Conservation (phyloP, 2,113 vertebrate species). For the Hyperopisus bebe region DNA sequence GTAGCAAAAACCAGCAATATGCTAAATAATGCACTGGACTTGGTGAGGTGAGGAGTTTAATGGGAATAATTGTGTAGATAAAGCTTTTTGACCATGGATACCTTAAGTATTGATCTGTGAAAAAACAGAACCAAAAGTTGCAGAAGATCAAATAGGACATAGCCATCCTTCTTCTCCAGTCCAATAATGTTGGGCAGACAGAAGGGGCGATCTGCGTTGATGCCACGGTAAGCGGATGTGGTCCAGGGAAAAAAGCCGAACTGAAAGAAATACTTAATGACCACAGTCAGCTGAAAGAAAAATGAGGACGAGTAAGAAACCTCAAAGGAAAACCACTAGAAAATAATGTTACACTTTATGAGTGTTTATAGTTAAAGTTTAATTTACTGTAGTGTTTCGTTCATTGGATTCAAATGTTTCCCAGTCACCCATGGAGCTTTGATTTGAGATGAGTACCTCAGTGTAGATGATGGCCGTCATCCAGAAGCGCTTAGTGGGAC, state of each 20-base stretch:
- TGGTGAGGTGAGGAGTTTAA: neutral
- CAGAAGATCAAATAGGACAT: slow-evolving; percentile 54
- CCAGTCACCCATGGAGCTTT: neutral
- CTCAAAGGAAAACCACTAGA: neutral
- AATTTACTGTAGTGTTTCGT: neutral
- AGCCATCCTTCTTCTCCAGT: slow-evolving; percentile 61
- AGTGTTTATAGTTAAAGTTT: neutral
- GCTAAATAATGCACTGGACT: neutral
- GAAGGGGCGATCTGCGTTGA: slow-evolving; percentile 59
- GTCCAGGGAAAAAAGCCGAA: slow-evolving; percentile 73
- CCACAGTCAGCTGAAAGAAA: slow-evolving; percentile 57
- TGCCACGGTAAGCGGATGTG: slow-evolving; percentile 55
- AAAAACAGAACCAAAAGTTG: slow-evolving; percentile 62
- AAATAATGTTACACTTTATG: neutral
- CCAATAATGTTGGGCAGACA: slow-evolving; percentile 60
- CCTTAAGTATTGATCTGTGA: slow-evolving; percentile 62
- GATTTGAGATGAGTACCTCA: slow-evolving; percentile 47
- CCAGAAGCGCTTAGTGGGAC: slow-evolving; percentile 65
- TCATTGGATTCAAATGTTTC: neutral
- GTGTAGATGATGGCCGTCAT: slow-evolving; percentile 68
- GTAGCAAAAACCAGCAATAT: neutral
- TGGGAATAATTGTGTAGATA: neutral
- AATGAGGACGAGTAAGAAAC: neutral
- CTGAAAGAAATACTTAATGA: slow-evolving; percentile 70
- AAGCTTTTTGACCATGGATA: neutral